Percentiles rank a stretch among this genome's conserved stretches.
Evolutionary conservation across 2,888 invertebrate species (phyloP).

Genomic region (Netelia fuscicornis): DNA sequence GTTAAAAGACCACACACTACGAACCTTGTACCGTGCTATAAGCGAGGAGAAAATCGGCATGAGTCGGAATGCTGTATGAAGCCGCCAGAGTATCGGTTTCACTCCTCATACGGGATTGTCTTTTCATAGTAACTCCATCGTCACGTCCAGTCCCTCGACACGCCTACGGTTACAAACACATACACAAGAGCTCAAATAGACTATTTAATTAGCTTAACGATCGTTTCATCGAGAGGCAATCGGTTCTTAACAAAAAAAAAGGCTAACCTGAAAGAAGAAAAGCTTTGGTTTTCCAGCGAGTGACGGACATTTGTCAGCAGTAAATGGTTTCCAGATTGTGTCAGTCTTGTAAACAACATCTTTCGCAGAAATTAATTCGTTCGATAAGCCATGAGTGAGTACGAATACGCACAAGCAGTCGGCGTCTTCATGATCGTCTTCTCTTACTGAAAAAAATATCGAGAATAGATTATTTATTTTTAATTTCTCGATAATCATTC

Average conservation of each 20-base stretch:
- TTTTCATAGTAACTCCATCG: constrained; percentile 80
- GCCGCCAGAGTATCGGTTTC: constrained; percentile 80
- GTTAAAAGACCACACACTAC: background rate
- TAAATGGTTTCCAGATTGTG: constrained; percentile 86
- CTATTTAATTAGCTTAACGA: background rate
- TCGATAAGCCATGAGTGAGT: constrained; percentile 86
- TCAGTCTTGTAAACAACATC: constrained; percentile 86
- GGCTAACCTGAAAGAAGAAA: constrained; percentile 87
- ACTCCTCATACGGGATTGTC: constrained; percentile 64
- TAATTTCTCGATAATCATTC: background rate
- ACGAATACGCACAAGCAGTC: constrained; percentile 87
- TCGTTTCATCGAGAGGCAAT: background rate
- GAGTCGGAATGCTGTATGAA: constrained; percentile 86
- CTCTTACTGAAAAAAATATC: constrained; percentile 81
- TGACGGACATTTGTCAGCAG: constrained; percentile 85
- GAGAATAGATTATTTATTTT: background rate
- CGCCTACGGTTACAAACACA: constrained; percentile 82
- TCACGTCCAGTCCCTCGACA: constrained; percentile 85
- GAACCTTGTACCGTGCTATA: constrained; percentile 87
- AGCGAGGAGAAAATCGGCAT: constrained; percentile 87
- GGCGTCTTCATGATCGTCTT: constrained; percentile 85
- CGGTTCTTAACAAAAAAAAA: background rate
- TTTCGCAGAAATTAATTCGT: constrained; percentile 85
- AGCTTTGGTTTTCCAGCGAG: constrained; percentile 88
- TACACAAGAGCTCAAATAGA: background rate